phyloP scores from a whole-genome alignment of 1,140 invertebrate genomes.

The Ylistrum balloti region DNA sequence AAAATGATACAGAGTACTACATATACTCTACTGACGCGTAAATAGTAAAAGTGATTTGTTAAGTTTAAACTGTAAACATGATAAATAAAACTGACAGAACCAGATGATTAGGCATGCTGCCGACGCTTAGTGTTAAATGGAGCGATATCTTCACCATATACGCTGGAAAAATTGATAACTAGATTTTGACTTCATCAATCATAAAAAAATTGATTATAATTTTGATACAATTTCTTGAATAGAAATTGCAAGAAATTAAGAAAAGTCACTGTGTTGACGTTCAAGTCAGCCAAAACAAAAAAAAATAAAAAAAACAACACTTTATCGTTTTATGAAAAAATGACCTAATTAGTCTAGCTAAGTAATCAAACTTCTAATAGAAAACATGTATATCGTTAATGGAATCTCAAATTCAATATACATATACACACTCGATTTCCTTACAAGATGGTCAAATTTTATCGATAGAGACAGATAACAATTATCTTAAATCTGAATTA shows the following conservation, averaged over 20 bases:
- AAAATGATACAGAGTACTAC: too few relatives aligned
- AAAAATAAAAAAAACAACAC: too few relatives aligned
- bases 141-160: not conserved
- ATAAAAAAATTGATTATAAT: too few relatives aligned
- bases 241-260: too few relatives aligned
- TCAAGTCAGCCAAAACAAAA: too few relatives aligned
- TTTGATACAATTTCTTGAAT: too few relatives aligned
- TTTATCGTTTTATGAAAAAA: too few relatives aligned
- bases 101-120: not conserved
- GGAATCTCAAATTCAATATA: not conserved
- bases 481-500: conserved; percentile 36
- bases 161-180: not conserved
- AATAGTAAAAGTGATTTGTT: too few relatives aligned
- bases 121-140: not conserved
- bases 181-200: too few relatives aligned
- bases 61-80: not conserved
- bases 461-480: not conserved
- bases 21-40: too few relatives aligned
- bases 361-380: not conserved
- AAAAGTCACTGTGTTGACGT: too few relatives aligned
- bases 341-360: not conserved
- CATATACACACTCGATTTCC: not conserved
- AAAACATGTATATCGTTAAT: not conserved
- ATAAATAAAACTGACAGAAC: not conserved
- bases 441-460: not conserved